These are phyloP conservation scores for Sciaenops ocellatus DNA, from an alignment of 2,797 vertebrate species.

Conservation along the genomic window DNA sequence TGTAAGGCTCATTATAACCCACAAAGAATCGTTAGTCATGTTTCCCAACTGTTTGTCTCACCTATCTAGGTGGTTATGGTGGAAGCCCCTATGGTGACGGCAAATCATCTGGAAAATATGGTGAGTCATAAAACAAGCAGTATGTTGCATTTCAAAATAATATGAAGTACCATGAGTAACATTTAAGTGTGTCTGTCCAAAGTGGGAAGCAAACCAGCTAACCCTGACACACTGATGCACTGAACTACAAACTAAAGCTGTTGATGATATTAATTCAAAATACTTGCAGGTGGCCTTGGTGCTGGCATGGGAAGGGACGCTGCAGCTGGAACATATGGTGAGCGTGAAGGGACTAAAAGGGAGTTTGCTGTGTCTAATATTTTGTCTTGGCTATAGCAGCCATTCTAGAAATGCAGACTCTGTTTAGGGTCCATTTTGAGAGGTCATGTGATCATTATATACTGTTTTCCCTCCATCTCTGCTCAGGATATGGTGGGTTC, in stretches of 20 bases:
- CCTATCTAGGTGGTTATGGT: constrained; percentile 69
- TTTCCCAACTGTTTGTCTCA: constrained; percentile 8
- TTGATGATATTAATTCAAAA: constrained; percentile 3
- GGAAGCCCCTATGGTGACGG: constrained; percentile 54
- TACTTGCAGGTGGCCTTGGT: constrained; percentile 39
- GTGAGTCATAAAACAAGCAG: constrained; percentile 52
- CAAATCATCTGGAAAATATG: constrained; percentile 72
- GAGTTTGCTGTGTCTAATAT: neutral
- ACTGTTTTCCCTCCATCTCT: neutral
- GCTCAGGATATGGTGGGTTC: constrained; percentile 64
- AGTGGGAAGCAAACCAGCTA: neutral
- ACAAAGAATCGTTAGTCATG: neutral
- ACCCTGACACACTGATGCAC: neutral
- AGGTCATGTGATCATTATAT: neutral
- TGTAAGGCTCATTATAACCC: neutral
- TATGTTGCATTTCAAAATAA: neutral
- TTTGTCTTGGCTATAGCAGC: neutral
- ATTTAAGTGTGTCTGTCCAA: neutral
- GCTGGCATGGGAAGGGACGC: constrained; percentile 37
- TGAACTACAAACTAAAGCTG: neutral
- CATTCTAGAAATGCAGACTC: neutral
- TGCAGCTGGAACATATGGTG: constrained; percentile 51
- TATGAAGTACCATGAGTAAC: neutral
- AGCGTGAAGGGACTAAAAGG: constrained; percentile 16
- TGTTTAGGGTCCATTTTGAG: neutral